Evolutionary conservation across 2,797 vertebrate genomes (phyloP).

Genomic region (Dryobates pubescens): DNA sequence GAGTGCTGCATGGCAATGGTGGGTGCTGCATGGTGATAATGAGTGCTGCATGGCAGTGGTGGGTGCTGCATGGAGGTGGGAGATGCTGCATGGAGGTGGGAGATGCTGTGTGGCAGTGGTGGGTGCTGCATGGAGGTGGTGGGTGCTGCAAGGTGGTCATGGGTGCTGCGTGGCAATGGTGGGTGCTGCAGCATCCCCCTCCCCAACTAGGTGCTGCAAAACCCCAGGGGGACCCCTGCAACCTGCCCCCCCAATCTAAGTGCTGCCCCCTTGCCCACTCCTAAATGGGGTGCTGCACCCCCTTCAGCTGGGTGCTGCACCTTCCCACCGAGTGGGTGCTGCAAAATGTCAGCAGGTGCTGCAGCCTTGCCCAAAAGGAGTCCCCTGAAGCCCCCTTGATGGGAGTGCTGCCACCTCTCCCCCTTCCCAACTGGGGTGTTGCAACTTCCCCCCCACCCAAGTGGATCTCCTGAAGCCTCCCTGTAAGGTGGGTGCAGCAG

Average conservation of each 20-base stretch:
- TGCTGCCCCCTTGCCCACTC: background rate
- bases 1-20: too few species aligned
- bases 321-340: too few species aligned
- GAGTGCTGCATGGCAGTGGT: background rate
- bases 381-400: too few species aligned
- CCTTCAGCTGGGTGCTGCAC: background rate
- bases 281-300: too few species aligned
- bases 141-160: background rate
- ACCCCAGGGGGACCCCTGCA: background rate
- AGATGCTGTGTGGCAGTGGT: too few species aligned
- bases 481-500: background rate
- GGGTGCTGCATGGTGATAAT: slow-evolving; percentile 38
- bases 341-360: background rate
- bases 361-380: too few species aligned
- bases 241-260: background rate
- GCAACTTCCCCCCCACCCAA: background rate
- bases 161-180: background rate
- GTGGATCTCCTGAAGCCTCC: too few species aligned
- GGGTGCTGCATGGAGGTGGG: background rate
- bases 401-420: too few species aligned
- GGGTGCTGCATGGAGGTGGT: background rate
- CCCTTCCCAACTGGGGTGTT: background rate
- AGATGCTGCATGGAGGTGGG: too few species aligned
- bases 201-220: background rate
- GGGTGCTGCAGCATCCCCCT: background rate